phyloP scores from a whole-genome alignment of 1,140 invertebrate genomes.

The Bombus terrestris region DNA sequence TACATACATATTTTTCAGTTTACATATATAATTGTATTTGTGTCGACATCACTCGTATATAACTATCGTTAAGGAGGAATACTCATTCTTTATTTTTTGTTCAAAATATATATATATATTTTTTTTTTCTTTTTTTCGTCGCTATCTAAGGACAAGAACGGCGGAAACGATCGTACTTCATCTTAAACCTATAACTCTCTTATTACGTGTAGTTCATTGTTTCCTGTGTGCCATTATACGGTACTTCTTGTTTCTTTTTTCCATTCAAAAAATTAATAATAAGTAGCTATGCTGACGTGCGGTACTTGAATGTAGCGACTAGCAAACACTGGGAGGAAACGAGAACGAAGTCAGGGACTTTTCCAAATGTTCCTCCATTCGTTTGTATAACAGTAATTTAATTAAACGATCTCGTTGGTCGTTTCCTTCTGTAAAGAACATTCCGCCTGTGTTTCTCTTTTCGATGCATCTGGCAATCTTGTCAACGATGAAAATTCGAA shows the following conservation, averaged over 20 bases:
- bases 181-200: slow-evolving; percentile 32
- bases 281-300: slow-evolving; percentile 25
- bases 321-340: slow-evolving; percentile 32
- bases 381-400: slow-evolving; percentile 2
- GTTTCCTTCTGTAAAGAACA: background rate
- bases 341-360: slow-evolving; percentile 19
- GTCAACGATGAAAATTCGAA: background rate
- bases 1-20: slow-evolving; percentile 27
- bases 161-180: slow-evolving; percentile 33
- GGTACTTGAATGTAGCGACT: slow-evolving; percentile 3
- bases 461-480: background rate
- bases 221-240: slow-evolving; percentile 60
- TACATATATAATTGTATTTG: slow-evolving; percentile 36
- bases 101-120: slow-evolving; percentile 53
- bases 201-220: slow-evolving; percentile 57
- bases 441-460: too few species aligned
- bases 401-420: slow-evolving; percentile 29
- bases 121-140: slow-evolving; percentile 13
- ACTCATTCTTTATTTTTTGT: slow-evolving; percentile 24
- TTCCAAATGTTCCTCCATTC: background rate
- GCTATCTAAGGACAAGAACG: slow-evolving; percentile 58
- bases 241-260: slow-evolving; percentile 30
- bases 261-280: slow-evolving; percentile 27
- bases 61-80: slow-evolving; percentile 44
- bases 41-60: slow-evolving; percentile 40